Conservation (phyloP, 1,140 invertebrate genomes). For the Eciton burchellii region DNA sequence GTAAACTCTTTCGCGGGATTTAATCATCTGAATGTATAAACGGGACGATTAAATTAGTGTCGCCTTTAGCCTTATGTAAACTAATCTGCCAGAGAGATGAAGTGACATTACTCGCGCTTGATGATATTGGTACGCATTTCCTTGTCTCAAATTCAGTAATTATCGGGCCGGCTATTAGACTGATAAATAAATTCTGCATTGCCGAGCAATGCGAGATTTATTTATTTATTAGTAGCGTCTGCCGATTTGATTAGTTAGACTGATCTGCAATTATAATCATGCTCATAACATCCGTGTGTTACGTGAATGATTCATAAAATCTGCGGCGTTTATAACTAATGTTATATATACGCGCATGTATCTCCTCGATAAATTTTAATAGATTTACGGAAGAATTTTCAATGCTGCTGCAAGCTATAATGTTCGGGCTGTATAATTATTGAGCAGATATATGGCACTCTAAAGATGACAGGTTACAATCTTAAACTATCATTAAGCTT, state of each 20-base stretch:
- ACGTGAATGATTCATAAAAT: constrained; percentile 17
- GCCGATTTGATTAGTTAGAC: constrained; percentile 28
- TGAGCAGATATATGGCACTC: background rate
- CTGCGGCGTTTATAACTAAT: background rate
- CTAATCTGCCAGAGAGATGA: background rate
- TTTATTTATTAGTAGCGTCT: background rate
- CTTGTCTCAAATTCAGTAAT: background rate
- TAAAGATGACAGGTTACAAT: constrained; percentile 12
- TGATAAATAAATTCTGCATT: too few relatives aligned
- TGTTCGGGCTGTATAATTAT: background rate
- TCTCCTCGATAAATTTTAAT: constrained; percentile 35
- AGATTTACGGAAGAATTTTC: background rate
- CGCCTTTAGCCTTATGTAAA: background rate
- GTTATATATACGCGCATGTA: background rate
- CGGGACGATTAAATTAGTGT: constrained; percentile 14
- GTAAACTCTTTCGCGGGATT: constrained; percentile 22
- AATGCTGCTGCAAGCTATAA: background rate
- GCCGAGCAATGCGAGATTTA: background rate
- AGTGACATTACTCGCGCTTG: background rate
- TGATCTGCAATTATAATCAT: constrained; percentile 39
- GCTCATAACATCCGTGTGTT: background rate
- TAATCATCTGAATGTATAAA: background rate
- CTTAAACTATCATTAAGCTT: background rate
- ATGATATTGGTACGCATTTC: background rate
- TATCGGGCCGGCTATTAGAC: background rate